Base-by-base conservation (phyloP, 2,888 invertebrate genomes). In the Embidobia sp. region DNA sequence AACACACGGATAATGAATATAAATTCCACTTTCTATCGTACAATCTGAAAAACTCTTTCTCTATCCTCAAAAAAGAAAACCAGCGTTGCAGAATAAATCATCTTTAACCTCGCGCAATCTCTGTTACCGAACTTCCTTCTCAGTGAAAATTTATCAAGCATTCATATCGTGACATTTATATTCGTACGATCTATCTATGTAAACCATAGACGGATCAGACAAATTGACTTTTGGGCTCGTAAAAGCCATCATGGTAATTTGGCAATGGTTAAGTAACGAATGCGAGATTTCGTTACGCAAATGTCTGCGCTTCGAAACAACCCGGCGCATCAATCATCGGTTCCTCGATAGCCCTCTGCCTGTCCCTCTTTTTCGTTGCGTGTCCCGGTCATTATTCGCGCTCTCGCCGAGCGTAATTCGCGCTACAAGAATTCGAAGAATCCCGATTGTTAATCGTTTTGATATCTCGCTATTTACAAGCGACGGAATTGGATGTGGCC, bases 111-210 rank as follows among this genome's bases (percentile, higher is more conserved):
- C 10, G 27, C 27, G 16, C 51, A 37, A 51, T 61, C 51, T 70
- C 44, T 61, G 61, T 70, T 35, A 70, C 49, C 37, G 51, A 59
- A 61, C 35, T 63, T 63, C 46, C 46, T 53, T 33, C 26, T 29
- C 37, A 11, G 22, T 31, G 27, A 15, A 29, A 49, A 69, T 59
- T 59, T 11, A 44, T 69, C 51, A 51, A 46, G 22, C 70, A 53
- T 70, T 70, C 70, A 53, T 46, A 27, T 19, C 53, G 27, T 55
- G 67, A 57, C 55, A 57, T 67, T 67, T 63, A 53, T 48, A 48
- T 55, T 55, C 37, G 63, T 10, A 26, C 63, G 49, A 69, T 72
- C 53, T 40, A 63, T 72, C 63, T 55, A 55, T 63, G 48, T 18
- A 35, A 48, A 29, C 46, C 46, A 51, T 51, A 37, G 37, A 40